Evolutionary conservation across 2,888 invertebrate genomes (phyloP).

Genomic region (Homarus gammarus): DNA sequence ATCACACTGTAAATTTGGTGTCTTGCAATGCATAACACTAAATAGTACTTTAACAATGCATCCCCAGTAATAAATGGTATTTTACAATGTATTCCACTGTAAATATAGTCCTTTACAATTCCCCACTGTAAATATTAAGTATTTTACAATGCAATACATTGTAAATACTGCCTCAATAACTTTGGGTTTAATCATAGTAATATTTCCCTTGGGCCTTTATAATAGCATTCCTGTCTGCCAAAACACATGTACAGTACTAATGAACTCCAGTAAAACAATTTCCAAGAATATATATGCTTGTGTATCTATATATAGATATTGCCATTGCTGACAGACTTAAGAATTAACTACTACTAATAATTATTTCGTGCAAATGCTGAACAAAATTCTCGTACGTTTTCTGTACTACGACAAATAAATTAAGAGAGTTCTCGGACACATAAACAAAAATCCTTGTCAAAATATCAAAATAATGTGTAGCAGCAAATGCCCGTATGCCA

Average conservation of each 20-base stretch:
- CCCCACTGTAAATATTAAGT: too few relatives aligned
- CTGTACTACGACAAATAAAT: background rate
- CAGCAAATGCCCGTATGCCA: conserved; percentile 22
- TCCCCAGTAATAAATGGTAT: too few relatives aligned
- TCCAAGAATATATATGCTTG: conserved; percentile 50
- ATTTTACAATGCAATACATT: too few relatives aligned
- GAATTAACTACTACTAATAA: background rate
- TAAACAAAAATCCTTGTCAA: background rate
- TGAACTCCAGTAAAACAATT: background rate
- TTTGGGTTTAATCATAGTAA: background rate
- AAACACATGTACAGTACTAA: background rate
- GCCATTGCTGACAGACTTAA: background rate
- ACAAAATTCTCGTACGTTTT: background rate
- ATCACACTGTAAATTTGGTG: background rate
- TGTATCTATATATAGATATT: conserved; percentile 57
- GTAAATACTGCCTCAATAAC: background rate
- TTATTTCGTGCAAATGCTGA: background rate
- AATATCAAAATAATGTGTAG: background rate
- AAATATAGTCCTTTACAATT: too few relatives aligned
- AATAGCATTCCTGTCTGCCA: conserved; percentile 7
- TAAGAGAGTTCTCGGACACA: background rate
- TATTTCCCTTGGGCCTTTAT: background rate
- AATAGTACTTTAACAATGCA: too few relatives aligned
- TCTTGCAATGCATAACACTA: too few relatives aligned
- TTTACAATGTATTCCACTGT: too few relatives aligned